These are phyloP conservation scores for Bradysia coprophila DNA, from an alignment of 1,140 invertebrate species.

Conservation along the genomic window DNA sequence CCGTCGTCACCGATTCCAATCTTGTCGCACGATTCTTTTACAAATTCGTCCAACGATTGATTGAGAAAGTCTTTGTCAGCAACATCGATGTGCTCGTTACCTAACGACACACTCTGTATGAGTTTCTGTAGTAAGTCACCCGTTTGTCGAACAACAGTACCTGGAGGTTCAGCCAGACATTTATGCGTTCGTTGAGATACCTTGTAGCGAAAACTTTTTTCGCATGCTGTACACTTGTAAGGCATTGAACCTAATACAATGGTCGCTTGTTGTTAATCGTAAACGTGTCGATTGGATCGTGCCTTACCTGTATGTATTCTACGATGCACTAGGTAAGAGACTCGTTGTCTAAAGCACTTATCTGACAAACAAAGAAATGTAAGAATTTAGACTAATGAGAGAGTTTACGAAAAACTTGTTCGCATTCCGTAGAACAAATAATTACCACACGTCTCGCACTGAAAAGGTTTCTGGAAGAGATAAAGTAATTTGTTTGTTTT, in stretches of 20 bases:
- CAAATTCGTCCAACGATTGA: slow-evolving; percentile 20
- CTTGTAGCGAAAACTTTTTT: slow-evolving; percentile 71
- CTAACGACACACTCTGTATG: slow-evolving; percentile 8
- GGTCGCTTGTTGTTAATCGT: no score
- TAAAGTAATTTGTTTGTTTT: no score
- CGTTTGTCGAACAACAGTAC: slow-evolving; percentile 27
- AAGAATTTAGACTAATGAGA: no score
- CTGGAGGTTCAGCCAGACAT: slow-evolving; percentile 37
- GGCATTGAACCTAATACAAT: slow-evolving; percentile 21
- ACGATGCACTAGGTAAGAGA: slow-evolving; percentile 68
- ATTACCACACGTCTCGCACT: slow-evolving; percentile 75
- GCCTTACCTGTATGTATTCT: slow-evolving; percentile 62
- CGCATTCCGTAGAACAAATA: no score
- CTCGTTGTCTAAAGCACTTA: slow-evolving; percentile 69
- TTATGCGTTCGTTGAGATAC: slow-evolving; percentile 67
- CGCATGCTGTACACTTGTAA: slow-evolving; percentile 62
- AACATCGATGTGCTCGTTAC: slow-evolving; percentile 59
- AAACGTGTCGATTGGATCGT: not conserved
- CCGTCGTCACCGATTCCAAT: slow-evolving; percentile 13
- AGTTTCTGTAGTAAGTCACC: slow-evolving; percentile 29
- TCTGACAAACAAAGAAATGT: no score
- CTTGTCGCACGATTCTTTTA: slow-evolving; percentile 23
- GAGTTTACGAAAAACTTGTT: no score
- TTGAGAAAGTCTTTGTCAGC: not conserved
- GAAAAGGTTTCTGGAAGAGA: slow-evolving; percentile 75